Percentiles rank a stretch among this genome's conserved stretches.
Conservation (phyloP, 1,140 invertebrate species). For the Lerema accius region DNA sequence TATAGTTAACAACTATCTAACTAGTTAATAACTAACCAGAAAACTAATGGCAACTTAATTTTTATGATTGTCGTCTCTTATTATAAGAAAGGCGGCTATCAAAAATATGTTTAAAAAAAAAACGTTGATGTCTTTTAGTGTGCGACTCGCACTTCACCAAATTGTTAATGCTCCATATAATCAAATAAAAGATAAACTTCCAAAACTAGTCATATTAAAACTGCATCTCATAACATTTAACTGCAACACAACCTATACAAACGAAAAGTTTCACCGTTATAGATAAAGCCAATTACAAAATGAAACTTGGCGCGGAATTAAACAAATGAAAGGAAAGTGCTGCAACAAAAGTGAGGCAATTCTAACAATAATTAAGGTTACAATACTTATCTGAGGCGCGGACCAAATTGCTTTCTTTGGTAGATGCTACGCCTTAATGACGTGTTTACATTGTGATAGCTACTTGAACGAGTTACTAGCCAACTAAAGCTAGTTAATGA, state of each 20-base stretch:
- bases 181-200: no score
- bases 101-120: no score
- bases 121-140: no score
- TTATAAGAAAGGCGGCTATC: no score
- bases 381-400: conserved; percentile 54
- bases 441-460: conserved; percentile 39
- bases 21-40: no score
- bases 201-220: neutral
- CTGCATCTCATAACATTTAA: neutral
- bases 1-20: no score
- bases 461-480: conserved; percentile 10
- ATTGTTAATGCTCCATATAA: no score
- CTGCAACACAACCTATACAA: neutral
- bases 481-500: neutral
- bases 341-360: conserved; percentile 48
- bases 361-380: conserved; percentile 58
- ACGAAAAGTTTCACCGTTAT: conserved; percentile 15
- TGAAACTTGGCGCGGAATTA: conserved; percentile 23
- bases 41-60: no score
- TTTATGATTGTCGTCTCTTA: no score
- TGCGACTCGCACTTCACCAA: no score
- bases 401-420: conserved; percentile 62
- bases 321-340: conserved; percentile 38
- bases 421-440: conserved; percentile 43
- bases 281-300: conserved; percentile 26